A percentile compares a stretch with the other conserved stretches of the same genome.
phyloP scores from a whole-genome alignment of 2,113 vertebrate genomes.

The Pluvianellus socialis region DNA sequence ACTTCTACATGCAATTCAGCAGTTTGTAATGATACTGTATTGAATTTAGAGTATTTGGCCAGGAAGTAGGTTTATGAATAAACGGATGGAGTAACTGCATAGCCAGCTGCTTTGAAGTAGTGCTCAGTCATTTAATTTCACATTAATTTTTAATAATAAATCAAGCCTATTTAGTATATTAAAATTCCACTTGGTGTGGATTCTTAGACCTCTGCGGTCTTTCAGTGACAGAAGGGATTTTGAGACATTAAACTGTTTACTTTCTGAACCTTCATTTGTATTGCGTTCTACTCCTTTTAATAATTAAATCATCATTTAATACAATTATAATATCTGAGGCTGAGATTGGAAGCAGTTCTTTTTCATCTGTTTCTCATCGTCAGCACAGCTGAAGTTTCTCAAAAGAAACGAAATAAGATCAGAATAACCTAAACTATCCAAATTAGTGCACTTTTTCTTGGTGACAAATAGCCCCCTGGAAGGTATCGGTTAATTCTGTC shows the following conservation, averaged over 20 bases:
- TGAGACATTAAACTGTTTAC: not conserved
- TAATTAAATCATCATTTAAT: not conserved
- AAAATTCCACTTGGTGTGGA: not conserved
- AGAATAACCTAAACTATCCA: not conserved
- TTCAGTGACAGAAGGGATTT: not conserved
- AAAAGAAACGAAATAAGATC: not conserved
- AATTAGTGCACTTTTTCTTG: not conserved
- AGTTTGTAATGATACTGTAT: not conserved
- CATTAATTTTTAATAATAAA: not conserved
- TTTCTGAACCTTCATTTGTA: not conserved
- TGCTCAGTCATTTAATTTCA: constrained; percentile 15
- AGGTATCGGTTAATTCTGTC: constrained; percentile 19
- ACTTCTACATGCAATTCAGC: not conserved
- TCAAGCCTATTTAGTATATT: not conserved
- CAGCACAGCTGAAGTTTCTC: constrained; percentile 1
- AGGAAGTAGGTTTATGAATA: not conserved
- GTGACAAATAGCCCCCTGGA: constrained; percentile 14
- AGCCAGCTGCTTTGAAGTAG: not conserved
- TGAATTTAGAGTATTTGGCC: not conserved
- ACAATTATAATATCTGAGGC: not conserved
- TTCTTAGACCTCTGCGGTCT: not conserved
- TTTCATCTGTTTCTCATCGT: constrained; percentile 20
- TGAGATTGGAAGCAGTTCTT: not conserved
- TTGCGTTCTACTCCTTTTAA: not conserved
- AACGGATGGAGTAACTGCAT: not conserved